Percentiles rank a stretch among this genome's conserved stretches.
phyloP scores from a whole-genome alignment of 2,113 vertebrate genomes.

The Girardinichthys multiradiatus region DNA sequence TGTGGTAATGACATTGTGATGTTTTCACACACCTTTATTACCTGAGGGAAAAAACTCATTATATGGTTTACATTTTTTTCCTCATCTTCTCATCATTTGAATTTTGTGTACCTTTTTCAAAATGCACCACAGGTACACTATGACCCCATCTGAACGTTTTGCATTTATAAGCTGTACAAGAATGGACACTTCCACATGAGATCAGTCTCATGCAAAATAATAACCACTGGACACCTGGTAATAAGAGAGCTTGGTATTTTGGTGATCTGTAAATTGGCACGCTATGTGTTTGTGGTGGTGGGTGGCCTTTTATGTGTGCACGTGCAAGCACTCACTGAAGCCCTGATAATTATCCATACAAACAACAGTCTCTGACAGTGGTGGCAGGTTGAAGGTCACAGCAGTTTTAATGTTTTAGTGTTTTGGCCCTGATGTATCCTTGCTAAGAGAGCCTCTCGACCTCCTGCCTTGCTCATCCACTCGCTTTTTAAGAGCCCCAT shows the following conservation, averaged over 20 bases:
- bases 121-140: slow-evolving; percentile 18
- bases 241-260: slow-evolving; percentile 43
- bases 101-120: slow-evolving; percentile 8
- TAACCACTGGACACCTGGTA: slow-evolving; percentile 43
- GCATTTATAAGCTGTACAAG: slow-evolving; percentile 38
- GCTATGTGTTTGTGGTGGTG: slow-evolving; percentile 39
- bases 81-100: slow-evolving; percentile 6
- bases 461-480: slow-evolving; percentile 42
- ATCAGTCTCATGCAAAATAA: slow-evolving; percentile 34
- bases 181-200: neutral
- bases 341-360: slow-evolving; percentile 48
- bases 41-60: slow-evolving; percentile 13
- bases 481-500: neutral
- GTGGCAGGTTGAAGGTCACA: slow-evolving; percentile 61
- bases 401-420: slow-evolving; percentile 51
- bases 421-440: slow-evolving; percentile 45
- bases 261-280: slow-evolving; percentile 18
- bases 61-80: neutral
- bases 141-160: slow-evolving; percentile 46
- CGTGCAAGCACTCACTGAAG: slow-evolving; percentile 18
- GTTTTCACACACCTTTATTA: slow-evolving; percentile 19
- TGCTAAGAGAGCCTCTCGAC: slow-evolving; percentile 53
- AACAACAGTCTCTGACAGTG: slow-evolving; percentile 43
- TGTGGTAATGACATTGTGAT: slow-evolving; percentile 41
- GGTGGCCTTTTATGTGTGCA: slow-evolving; percentile 22